Percentiles rank a stretch among this genome's conserved stretches.
Evolutionary conservation across 2,888 invertebrate genomes (phyloP).

Genomic region (Ophioninae sp.): DNA sequence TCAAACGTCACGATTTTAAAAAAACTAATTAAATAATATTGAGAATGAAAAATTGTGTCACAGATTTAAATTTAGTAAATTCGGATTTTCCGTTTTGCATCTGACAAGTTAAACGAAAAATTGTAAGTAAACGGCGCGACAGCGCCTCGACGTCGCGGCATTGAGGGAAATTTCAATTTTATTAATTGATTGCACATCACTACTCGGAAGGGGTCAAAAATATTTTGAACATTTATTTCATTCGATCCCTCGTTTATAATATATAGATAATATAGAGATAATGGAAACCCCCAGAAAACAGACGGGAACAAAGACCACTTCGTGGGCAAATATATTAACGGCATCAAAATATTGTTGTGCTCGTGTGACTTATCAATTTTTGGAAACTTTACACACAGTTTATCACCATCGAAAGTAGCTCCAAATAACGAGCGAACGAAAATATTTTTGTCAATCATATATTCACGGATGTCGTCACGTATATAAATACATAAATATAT

Average conservation of each 20-base stretch:
- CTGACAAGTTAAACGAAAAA: too few species aligned
- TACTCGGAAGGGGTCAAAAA: too few species aligned
- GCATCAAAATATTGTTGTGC: background rate
- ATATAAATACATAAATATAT: background rate
- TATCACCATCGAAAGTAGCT: conserved; percentile 12
- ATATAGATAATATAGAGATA: too few species aligned
- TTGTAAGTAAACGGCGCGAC: too few species aligned
- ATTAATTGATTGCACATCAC: too few species aligned
- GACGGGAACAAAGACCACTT: too few species aligned
- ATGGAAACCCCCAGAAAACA: too few species aligned
- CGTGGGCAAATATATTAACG: background rate
- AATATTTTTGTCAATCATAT: background rate
- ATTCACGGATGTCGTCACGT: background rate
- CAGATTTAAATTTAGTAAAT: background rate
- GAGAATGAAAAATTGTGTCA: background rate
- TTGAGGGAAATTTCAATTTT: too few species aligned
- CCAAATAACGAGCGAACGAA: background rate
- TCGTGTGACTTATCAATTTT: background rate
- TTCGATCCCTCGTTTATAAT: too few species aligned
- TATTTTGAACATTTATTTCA: too few species aligned
- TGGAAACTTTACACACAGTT: conserved; percentile 19
- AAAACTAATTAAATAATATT: background rate
- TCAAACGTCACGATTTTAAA: background rate
- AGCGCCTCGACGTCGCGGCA: too few species aligned
- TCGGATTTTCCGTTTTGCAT: too few species aligned